Base-by-base conservation (phyloP, 1,140 invertebrate genomes). In the Hyles euphorbiae region DNA sequence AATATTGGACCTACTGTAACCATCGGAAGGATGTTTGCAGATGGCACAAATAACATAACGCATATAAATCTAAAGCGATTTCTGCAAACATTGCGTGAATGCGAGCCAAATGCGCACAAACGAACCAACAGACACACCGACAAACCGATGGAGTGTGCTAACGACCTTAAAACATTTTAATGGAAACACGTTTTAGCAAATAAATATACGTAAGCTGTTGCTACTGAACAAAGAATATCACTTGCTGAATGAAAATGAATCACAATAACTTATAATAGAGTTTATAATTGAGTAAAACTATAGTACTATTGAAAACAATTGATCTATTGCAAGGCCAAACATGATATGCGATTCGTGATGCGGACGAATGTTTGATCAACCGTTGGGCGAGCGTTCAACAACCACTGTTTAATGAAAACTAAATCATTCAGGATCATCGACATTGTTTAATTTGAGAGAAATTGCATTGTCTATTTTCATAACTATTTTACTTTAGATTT, bases 291-390 rank as follows among this genome's bases (percentile, higher is more conserved):
- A 55, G 44, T 55, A 50, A 5, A 50, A 2, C 32, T 40, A 2
- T 5, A 40, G 36, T 40, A 2, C 49, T 45, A 43, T 53, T 40
- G 63, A 54, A 63, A 63, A 67, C 60, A 43, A 67, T 63, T 60
- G 60, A 52, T 59, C 59, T 70, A 70, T 67, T 61, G 47, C 65
- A 70, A 70, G 65, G 68, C 47, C 68, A 58, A 56, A 56, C 48
- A 58, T 55, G 52, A 57, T 53, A 56, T 47, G 36, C 43, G 7
- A 8, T 10, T 48, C 50, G 22, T 22, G 52, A 54, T 53, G 46
- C 47, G 34, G 22, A 33, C 36, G 36, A 40, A 40, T 40, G 36
- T 40, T 40, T 40, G 36, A 40, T 40, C 36, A 40, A 40, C 0
- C 36, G 36, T 40, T 40, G 36, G 36, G 5, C 36, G 36, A 0